Evolutionary conservation across 2,797 vertebrate species (phyloP).

Genomic region (Melanotaenia maccullochi): DNA sequence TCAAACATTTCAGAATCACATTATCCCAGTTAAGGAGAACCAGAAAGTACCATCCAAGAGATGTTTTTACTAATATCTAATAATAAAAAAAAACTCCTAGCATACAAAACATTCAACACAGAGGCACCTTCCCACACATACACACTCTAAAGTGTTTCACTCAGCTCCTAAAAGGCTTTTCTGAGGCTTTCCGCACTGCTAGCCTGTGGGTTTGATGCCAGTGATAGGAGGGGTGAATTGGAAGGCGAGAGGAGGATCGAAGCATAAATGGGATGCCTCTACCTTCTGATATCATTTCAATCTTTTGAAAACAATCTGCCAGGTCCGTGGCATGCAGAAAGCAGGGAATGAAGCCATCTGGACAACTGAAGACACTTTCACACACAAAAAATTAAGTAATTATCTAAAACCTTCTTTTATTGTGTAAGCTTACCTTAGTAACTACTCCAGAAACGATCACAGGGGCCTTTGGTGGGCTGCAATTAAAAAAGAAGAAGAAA

Average conservation of each 20-base stretch:
- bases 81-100: not conserved
- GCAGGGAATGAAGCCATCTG: conserved; percentile 21
- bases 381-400: conserved; percentile 12
- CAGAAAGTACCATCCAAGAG: conserved; percentile 4
- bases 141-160: conserved; percentile 50
- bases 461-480: conserved; percentile 87
- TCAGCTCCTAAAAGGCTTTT: conserved; percentile 65
- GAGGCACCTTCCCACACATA: conserved; percentile 2
- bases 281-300: conserved; percentile 66
- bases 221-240: conserved; percentile 59
- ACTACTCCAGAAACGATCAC: conserved; percentile 92
- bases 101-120: conserved; percentile 19
- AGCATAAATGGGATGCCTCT: conserved; percentile 65
- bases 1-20: not conserved
- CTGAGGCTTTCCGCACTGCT: conserved; percentile 53
- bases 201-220: conserved; percentile 66
- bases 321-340: conserved; percentile 32
- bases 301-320: conserved; percentile 65
- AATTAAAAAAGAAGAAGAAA: conserved; percentile 6
- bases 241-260: conserved; percentile 57
- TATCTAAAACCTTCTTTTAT: conserved; percentile 27
- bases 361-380: conserved; percentile 51
- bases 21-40: conserved; percentile 9
- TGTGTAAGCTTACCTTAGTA: conserved; percentile 85
- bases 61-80: not conserved